Conservation (phyloP, 1,140 invertebrate species). For the Odontomachus brunneus region DNA sequence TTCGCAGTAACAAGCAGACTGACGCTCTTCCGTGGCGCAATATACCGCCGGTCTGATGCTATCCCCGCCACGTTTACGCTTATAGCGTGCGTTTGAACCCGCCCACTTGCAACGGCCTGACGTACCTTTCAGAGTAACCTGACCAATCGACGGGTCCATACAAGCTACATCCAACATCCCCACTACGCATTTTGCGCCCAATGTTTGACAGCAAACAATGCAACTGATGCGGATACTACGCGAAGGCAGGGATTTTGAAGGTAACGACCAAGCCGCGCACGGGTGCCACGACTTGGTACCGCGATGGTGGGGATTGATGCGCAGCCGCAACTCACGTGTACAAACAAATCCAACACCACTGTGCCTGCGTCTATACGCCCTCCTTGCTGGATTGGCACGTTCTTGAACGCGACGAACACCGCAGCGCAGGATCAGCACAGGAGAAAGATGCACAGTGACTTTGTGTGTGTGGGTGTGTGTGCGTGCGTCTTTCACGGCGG, state of each 20-base stretch:
- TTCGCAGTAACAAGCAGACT: neutral
- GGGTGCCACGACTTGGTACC: slow-evolving; percentile 5
- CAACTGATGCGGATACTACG: slow-evolving; percentile 71
- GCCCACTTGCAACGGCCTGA: neutral
- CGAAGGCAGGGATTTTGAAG: slow-evolving; percentile 66
- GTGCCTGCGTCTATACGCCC: slow-evolving; percentile 66
- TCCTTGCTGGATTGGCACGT: slow-evolving; percentile 44
- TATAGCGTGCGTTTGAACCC: slow-evolving; percentile 56
- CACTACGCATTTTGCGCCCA: slow-evolving; percentile 76
- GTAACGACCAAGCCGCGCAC: slow-evolving; percentile 40
- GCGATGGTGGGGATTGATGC: slow-evolving; percentile 77
- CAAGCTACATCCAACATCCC: slow-evolving; percentile 36
- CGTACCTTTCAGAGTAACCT: neutral
- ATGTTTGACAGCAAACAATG: slow-evolving; percentile 84
- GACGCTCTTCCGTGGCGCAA: neutral
- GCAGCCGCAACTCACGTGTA: slow-evolving; percentile 79
- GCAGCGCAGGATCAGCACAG: neutral
- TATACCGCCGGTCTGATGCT: slow-evolving; percentile 41
- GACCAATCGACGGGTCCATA: slow-evolving; percentile 67
- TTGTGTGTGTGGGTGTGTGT: neutral
- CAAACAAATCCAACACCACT: slow-evolving; percentile 78
- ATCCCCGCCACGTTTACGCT: slow-evolving; percentile 29
- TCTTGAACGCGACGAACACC: slow-evolving; percentile 21
- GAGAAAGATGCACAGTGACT: neutral
- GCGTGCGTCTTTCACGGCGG: neutral